These are phyloP conservation scores for Ptilorrhoa leucosticta DNA, from an alignment of 2,113 vertebrate species.

Conservation along the genomic window DNA sequence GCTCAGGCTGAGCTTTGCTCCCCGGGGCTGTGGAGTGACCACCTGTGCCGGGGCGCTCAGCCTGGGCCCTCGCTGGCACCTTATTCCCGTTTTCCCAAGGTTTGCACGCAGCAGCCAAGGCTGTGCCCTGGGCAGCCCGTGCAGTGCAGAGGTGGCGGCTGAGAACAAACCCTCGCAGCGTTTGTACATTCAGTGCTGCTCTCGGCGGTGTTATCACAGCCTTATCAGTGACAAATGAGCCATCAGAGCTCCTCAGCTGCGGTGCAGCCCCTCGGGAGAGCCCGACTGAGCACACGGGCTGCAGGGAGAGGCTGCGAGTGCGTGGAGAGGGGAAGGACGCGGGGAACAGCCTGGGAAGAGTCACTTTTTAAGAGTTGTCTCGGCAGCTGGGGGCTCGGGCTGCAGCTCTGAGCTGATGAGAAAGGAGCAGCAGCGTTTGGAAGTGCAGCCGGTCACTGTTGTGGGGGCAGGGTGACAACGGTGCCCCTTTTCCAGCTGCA, in stretches of 20 bases:
- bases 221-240: neutral
- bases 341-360: neutral
- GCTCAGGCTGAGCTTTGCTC: neutral
- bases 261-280: neutral
- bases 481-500: neutral
- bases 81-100: neutral
- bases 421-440: constrained; percentile 71
- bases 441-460: constrained; percentile 73
- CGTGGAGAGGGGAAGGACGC: neutral
- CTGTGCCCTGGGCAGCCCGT: neutral
- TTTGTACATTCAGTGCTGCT: neutral
- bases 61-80: neutral
- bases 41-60: neutral
- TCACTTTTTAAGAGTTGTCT: too few species aligned
- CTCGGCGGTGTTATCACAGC: neutral
- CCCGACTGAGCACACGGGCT: neutral
- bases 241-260: neutral
- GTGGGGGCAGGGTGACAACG: constrained; percentile 41
- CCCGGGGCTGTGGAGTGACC: neutral
- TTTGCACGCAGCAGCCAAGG: neutral
- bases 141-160: neutral
- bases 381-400: constrained; percentile 70
- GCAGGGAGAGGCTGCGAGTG: neutral
- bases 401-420: constrained; percentile 71
- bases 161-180: neutral